Conservation (phyloP, 2,797 vertebrate species). For the Sitta carolinensis region DNA sequence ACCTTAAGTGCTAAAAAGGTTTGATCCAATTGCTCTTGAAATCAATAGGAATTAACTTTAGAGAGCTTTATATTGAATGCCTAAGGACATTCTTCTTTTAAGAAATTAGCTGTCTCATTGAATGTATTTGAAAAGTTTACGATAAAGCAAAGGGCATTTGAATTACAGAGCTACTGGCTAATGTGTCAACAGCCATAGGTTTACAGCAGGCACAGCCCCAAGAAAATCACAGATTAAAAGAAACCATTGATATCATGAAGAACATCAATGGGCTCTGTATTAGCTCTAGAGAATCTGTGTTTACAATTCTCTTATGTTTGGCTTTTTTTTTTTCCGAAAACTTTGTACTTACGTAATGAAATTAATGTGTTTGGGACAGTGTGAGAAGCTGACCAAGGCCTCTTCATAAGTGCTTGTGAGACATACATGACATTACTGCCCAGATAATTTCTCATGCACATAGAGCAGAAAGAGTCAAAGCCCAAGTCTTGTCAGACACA, state of each 20-base stretch:
- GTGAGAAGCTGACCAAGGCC: background rate
- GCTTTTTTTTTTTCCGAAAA: background rate
- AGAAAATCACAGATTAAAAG: background rate
- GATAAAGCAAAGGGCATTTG: background rate
- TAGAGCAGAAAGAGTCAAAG: background rate
- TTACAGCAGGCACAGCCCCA: background rate
- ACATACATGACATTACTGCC: background rate
- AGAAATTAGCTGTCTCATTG: background rate
- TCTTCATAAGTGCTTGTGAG: background rate
- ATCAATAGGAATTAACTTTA: background rate
- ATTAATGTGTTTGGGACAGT: background rate
- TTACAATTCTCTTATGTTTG: background rate
- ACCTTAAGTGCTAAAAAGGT: background rate
- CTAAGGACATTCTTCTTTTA: background rate
- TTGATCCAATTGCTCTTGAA: constrained; percentile 3
- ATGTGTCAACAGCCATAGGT: background rate
- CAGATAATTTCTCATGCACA: background rate
- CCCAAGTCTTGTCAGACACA: background rate
- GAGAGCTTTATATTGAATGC: background rate
- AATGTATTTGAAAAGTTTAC: background rate
- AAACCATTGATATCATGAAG: background rate
- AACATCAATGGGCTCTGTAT: background rate
- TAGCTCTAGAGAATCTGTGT: background rate
- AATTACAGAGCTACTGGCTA: background rate
- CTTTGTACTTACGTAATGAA: background rate